Conservation (phyloP, 2,113 vertebrate genomes). For the Nothocercus julius region DNA sequence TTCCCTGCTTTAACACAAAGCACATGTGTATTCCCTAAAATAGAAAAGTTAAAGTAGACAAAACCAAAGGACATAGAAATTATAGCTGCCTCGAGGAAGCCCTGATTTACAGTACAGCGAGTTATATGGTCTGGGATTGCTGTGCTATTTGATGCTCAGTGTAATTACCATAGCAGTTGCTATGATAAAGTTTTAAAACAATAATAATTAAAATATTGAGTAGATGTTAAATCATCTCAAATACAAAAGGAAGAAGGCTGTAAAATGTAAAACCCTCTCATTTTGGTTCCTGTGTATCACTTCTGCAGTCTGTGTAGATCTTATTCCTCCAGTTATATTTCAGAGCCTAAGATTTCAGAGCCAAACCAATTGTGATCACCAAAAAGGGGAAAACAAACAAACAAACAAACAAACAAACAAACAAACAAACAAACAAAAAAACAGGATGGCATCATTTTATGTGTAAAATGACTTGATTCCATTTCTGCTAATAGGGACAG, state of each 20-base stretch:
- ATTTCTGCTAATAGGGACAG: neutral
- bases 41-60: conserved; percentile 50
- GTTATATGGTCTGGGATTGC: neutral
- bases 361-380: neutral
- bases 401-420: neutral
- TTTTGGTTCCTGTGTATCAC: neutral
- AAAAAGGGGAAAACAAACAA: neutral
- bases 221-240: neutral
- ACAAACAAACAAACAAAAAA: neutral
- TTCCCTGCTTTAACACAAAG: conserved; percentile 56
- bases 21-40: conserved; percentile 59
- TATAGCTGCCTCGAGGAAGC: conserved; percentile 35
- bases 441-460: neutral
- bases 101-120: neutral
- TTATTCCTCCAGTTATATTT: conserved; percentile 12
- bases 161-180: neutral
- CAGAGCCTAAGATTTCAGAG: neutral
- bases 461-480: neutral
- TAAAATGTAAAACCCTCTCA: neutral
- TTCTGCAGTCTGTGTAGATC: neutral
- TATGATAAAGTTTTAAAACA: neutral
- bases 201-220: neutral
- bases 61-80: conserved; percentile 38
- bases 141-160: neutral
- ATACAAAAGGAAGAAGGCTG: neutral